These are phyloP conservation scores for Catostylus mosaicus DNA, from an alignment of 30 jellyfish, hydroid and myxozoan species.

Conservation along the genomic window DNA sequence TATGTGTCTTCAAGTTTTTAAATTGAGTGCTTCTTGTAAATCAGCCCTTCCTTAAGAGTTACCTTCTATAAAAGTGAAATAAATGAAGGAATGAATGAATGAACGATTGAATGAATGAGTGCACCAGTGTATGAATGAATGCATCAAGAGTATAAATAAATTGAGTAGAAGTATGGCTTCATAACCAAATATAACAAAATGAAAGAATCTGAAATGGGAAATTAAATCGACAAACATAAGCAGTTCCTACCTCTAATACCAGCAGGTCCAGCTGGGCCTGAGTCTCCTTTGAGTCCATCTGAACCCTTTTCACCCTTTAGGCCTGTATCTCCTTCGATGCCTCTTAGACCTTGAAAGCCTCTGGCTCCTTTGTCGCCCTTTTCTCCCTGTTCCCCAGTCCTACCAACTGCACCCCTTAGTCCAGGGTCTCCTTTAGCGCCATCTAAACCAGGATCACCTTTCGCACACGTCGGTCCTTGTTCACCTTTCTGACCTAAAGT, in stretches of 20 bases:
- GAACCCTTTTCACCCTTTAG: constrained; percentile 66
- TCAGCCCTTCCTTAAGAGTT: no score
- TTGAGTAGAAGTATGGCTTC: background rate
- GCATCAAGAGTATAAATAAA: background rate
- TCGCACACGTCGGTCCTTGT: constrained; percentile 70
- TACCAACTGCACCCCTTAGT: constrained; percentile 59
- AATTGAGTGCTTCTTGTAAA: no score
- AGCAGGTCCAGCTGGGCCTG: constrained; percentile 26
- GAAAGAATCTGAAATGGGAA: no score
- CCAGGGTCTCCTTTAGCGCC: constrained; percentile 81
- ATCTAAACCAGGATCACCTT: constrained; percentile 79
- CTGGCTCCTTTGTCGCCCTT: constrained; percentile 65
- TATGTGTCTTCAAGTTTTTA: no score
- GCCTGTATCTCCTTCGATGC: constrained; percentile 33
- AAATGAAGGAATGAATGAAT: no score
- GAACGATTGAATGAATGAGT: background rate
- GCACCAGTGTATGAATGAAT: background rate
- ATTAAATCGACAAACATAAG: no score
- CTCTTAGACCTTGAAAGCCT: constrained; percentile 37
- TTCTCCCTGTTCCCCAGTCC: constrained; percentile 49
- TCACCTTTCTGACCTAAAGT: constrained; percentile 76
- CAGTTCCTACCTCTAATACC: constrained; percentile 45
- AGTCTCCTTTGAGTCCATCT: constrained; percentile 31
- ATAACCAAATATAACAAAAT: no score
- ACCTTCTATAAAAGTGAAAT: no score